Conservation (phyloP, 2,888 invertebrate species). For the Eristalinus aeneus region DNA sequence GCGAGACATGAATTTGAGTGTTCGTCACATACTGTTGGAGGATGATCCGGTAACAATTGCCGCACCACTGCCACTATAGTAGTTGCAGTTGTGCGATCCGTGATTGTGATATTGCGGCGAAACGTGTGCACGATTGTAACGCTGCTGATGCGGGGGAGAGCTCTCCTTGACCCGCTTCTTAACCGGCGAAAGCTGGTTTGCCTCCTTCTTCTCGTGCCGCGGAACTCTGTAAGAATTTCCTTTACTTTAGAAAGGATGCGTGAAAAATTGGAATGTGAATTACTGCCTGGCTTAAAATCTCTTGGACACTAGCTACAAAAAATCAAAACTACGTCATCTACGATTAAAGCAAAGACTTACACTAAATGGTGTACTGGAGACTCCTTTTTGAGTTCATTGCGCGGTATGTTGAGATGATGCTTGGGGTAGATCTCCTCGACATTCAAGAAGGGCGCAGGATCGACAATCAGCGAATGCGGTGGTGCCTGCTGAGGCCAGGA, state of each 20-base stretch:
- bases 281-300: slow-evolving; percentile 61
- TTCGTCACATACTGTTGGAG: slow-evolving; percentile 76
- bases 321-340: background rate
- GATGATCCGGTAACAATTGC: slow-evolving; percentile 75
- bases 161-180: slow-evolving; percentile 98
- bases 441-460: slow-evolving; percentile 88
- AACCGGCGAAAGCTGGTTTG: slow-evolving; percentile 95
- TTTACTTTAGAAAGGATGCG: slow-evolving; percentile 75
- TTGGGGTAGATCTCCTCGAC: slow-evolving; percentile 82
- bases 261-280: slow-evolving; percentile 58
- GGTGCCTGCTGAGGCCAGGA: slow-evolving; percentile 91
- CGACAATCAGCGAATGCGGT: slow-evolving; percentile 87
- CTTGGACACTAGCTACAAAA: slow-evolving; percentile 50
- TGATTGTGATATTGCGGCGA: slow-evolving; percentile 80
- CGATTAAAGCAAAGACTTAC: slow-evolving; percentile 73
- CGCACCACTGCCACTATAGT: slow-evolving; percentile 73
- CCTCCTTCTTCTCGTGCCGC: slow-evolving; percentile 89
- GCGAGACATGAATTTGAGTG: background rate
- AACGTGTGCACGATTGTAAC: slow-evolving; percentile 80
- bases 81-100: slow-evolving; percentile 78
- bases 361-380: slow-evolving; percentile 82
- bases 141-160: slow-evolving; percentile 88
- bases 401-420: slow-evolving; percentile 84
- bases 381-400: slow-evolving; percentile 83
- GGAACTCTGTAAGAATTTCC: slow-evolving; percentile 81